Evolutionary conservation across 2,888 invertebrate genomes (phyloP).

Genomic region (Drosophila antonietae): DNA sequence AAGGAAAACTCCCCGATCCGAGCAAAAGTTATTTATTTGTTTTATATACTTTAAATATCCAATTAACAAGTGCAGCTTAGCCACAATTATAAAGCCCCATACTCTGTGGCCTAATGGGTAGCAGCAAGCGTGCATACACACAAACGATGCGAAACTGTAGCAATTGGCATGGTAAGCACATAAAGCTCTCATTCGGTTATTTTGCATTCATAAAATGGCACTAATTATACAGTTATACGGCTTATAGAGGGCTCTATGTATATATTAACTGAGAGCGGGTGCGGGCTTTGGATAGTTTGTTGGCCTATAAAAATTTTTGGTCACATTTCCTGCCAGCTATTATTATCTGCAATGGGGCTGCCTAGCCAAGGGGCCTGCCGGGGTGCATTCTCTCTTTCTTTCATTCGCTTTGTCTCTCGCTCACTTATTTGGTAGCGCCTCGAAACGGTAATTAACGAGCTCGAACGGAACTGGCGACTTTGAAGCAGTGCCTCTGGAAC

Average conservation of each 20-base stretch:
- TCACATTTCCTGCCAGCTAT: slow-evolving; percentile 60
- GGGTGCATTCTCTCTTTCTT: neutral
- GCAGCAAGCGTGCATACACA: neutral
- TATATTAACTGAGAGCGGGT: slow-evolving; percentile 20
- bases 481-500: slow-evolving; percentile 64
- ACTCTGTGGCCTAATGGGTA: neutral
- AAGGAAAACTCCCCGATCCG: neutral
- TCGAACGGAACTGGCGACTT: slow-evolving; percentile 78
- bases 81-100: neutral
- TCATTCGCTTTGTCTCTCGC: slow-evolving; percentile 6
- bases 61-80: neutral
- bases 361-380: neutral
- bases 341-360: slow-evolving; percentile 51
- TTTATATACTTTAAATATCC: neutral
- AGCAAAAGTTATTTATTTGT: neutral
- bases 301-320: slow-evolving; percentile 63
- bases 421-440: slow-evolving; percentile 19
- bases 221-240: slow-evolving; percentile 74
- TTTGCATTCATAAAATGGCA: slow-evolving; percentile 71
- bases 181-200: slow-evolving; percentile 73
- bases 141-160: slow-evolving; percentile 25
- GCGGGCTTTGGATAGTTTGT: neutral
- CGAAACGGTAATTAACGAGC: slow-evolving; percentile 74
- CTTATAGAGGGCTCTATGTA: slow-evolving; percentile 40
- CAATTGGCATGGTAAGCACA: slow-evolving; percentile 51